Base-by-base conservation (phyloP, 2,888 invertebrate species). In the Podotricha telesiphe region DNA sequence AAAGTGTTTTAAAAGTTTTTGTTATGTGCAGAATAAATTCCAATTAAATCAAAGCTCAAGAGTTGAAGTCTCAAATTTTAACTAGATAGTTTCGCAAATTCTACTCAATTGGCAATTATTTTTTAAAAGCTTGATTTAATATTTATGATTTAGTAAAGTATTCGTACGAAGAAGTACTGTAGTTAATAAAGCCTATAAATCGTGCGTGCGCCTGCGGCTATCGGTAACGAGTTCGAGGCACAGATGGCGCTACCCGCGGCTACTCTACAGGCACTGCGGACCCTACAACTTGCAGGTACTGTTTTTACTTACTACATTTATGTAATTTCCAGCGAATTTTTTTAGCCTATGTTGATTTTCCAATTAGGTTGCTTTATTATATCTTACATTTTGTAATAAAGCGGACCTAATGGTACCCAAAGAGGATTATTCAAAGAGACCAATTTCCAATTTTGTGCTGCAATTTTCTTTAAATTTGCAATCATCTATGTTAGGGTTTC, bases 131-230 rank as follows among this genome's bases (percentile, higher is more conserved):
- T 8, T 17, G 17, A 37, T 55, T 55, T 17, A 37, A 37, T 37
- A 55, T 37, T 37, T 17, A 37, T 37, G 34, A 55, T 55, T 34
- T 37, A 55, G n/a, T 17, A 17, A 34, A 53, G 5, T 55, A 55
- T 55, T 37, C 34, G 17, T 34, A 34, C 11, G 17, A 55, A 17
- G 17, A 55, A 34, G 51, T 61, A 42, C 45, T 17, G 56, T 37
- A 77, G 78, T 79, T 77, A 80, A 82, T 83, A 78, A 76, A 75
- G 72, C 66, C 76, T 69, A 82, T 83, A 84, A 79, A 83, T 83
- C 77, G 75, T 15, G 40, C 42, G 48, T 66, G 67, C 73, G 81
- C 83, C 81, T 55, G 76, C 77, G 81, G 82, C 82, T 75, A 73
- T 73, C 77, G 74, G 76, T 79, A 78, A 79, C 78, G 75, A 74